Base-by-base conservation (phyloP, 2,888 invertebrate species). In the Agrotis segetum region DNA sequence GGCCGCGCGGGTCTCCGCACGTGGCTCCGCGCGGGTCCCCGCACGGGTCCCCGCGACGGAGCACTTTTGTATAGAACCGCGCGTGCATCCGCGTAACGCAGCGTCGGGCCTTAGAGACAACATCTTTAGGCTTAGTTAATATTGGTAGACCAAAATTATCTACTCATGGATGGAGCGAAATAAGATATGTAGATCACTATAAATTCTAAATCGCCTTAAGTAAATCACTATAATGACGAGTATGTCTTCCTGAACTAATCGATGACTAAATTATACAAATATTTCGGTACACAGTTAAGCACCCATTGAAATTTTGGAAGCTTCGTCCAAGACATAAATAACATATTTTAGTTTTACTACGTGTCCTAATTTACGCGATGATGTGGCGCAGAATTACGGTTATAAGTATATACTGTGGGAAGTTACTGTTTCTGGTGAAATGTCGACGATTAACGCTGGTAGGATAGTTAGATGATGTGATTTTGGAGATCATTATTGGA, bases 361-460 rank as follows among this genome's bases (percentile, higher is more conserved):
- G 81, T 81, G 85, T 72, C 80, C 85, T 81, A 86, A 85, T 82
- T 86, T 87, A 74, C 78, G 67, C 64, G 82, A 84, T 79, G 80
- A 84, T 79, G 73, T 72, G 69, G 56, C 67, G 61, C 77, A 73
- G 67, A 74, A 71, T 56, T 68, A 52, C 65, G 73, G 52, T 77
- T 77, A 83, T 84, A 78, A 50, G 40, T 40, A 78, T 81, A 74
- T 70, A 81, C 60, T 67, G 66, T 58, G 46, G 53, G 29, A 69
- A 69, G 56, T 64, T 14, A 77, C 67, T 77, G 50, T 77, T 64
- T 69, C 16, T 63, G 50, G 24, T 56, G 63, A 52, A 77, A 53
- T 65, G 56, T 67, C 53, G 71, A 56, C 19, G 17, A 58, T 61
- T 62, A 65, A 58, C 44, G 44, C 9, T 40, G 13, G 19, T n/a